Base-by-base conservation (phyloP, 2,113 vertebrate genomes). In the Castor canadensis region DNA sequence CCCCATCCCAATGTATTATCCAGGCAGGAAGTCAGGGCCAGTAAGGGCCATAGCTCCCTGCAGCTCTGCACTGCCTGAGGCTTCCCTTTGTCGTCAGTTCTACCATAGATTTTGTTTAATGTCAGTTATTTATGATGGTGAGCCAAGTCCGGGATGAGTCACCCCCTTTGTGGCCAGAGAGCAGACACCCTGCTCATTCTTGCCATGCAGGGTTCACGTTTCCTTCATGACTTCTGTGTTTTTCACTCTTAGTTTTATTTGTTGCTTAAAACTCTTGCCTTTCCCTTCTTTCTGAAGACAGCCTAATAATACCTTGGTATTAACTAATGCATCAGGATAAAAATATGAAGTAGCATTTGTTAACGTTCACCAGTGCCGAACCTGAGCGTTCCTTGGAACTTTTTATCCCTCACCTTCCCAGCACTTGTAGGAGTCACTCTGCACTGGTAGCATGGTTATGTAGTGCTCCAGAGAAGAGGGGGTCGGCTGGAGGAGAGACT, bases 321-420 rank as follows among this genome's bases (percentile, higher is more conserved):
- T 93, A 79, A 81, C 47, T 85, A 49, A 58, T 72, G 26, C 43
- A 91, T 67, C 62, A 24, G 69, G 69, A 40, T 92, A 64, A 82
- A 91, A 54, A 35, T 69, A 71, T 38, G 54, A 80, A 77, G 43
- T 62, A 81, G 22, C 54, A n/a, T 79, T 95, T 96, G 47, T 79
- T 72, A 87, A 77, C 62, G 67, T 92, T 56, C 81, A 28, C 35
- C 32, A 71, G 40, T 54, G n/a, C 22, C 72, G 6, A 83, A 45
- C 35, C 64, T 80, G 35, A 60, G 15, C 8, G 71, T n/a, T 96
- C 9, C 9, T 40, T 54, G 32, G 79, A 58, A n/a, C 54, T 69
- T 47, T 43, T 83, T 20, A 75, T 84, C 38, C 9, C 6, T 4
- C 1, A 0, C 30, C 38, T 22, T 38, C 17, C 49, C 4, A 69